Evolutionary conservation across 2,888 invertebrate species (phyloP).

Genomic region (Portevinia maculata): DNA sequence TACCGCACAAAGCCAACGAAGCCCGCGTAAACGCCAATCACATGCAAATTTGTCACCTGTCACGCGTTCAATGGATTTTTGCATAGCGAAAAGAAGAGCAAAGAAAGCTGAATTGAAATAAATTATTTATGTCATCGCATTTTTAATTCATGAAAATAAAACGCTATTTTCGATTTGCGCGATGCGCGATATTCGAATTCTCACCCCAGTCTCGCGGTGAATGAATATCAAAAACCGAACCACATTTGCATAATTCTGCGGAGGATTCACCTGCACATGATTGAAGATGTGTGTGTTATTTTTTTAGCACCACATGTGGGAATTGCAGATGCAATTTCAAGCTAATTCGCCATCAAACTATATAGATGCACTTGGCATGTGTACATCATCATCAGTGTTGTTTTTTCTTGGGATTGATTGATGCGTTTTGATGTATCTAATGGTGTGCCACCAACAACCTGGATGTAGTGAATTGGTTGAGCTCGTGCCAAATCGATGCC

Average conservation of each 20-base stretch:
- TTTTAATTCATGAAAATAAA: conserved; percentile 67
- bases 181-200: conserved; percentile 6
- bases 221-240: neutral
- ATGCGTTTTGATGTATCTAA: conserved; percentile 15
- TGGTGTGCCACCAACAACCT: conserved; percentile 1
- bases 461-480: conserved; percentile 26
- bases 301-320: neutral
- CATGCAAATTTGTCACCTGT: conserved; percentile 66
- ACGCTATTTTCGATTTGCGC: conserved; percentile 55
- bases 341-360: conserved; percentile 35
- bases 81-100: conserved; percentile 9
- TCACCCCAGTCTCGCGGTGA: neutral
- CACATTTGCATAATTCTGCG: conserved; percentile 1
- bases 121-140: conserved; percentile 49
- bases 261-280: conserved; percentile 15
- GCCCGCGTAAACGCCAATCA: conserved; percentile 41
- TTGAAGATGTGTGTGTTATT: neutral
- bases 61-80: conserved; percentile 58
- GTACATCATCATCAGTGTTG: neutral
- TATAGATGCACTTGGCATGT: conserved; percentile 1
- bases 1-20: neutral
- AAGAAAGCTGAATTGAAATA: conserved; percentile 18
- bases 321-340: conserved; percentile 36
- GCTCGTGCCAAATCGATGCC: conserved; percentile 5
- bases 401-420: conserved; percentile 16